Base-by-base conservation (phyloP, 23 tunicate genomes). In the Corella eumyota region DNA sequence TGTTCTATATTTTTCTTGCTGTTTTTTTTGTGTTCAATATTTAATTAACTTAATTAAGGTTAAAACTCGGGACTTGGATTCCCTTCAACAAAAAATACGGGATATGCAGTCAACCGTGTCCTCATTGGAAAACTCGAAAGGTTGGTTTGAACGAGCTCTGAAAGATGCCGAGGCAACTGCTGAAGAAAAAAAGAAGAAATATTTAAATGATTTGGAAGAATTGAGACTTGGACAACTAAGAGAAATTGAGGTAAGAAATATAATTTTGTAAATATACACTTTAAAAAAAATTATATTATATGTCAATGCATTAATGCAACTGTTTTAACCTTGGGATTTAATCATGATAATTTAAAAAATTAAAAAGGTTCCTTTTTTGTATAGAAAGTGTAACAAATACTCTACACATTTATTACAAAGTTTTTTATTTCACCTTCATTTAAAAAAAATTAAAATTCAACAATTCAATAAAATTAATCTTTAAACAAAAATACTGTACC, bases 101-200 rank as follows among this genome's bases (percentile, higher is more conserved):
- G 95, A 85, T 54, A 24, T 75, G 38, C 75, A 70, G 44, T 85
- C 95, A 30, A 47, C 59, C 21, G 25, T 56, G 46, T 62, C 79
- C 30, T 85, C 95, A 32, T 59, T 85, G 58, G 95, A 85, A 49
- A 77, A 66, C 58, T 85, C 95, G 1, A 71, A 60, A 25, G 95
- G 95, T 6, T 85, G 95, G 95, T 85, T 85, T 59, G 95, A 85
- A 66, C 77, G 95, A 3, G 95, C 95, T 40, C 45, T 85, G 28
- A 55, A 71, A 49, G 95, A 85, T 58, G 85, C 79, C 24, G 95
- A 85, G 46, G 59, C 65, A 31, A 32, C 32, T 29, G 69, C 85
- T 21, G 65, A 49, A 32, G 70, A 50, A 6, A 66, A 55, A 24
- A 25, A 71, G 26, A 52, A 27, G 15, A 64, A 58, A 20, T 79